phyloP scores from a whole-genome alignment of 1,140 invertebrate genomes.

The Brachionus rubens region DNA sequence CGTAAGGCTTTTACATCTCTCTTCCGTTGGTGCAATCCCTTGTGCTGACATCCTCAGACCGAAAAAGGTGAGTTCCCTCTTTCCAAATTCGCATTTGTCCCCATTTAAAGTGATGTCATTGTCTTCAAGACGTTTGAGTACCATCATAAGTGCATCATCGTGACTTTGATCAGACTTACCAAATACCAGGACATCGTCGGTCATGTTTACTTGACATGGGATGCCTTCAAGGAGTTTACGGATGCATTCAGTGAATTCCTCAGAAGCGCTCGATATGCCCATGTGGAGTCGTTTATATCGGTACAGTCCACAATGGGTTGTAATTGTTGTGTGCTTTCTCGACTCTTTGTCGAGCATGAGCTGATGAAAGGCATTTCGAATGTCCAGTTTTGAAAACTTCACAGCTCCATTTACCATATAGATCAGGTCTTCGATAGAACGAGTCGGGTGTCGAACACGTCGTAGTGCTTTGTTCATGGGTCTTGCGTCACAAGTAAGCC shows the following conservation, averaged over 20 bases:
- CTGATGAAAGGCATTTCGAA: no score
- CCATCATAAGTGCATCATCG: constrained; percentile 48
- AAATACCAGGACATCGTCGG: constrained; percentile 52
- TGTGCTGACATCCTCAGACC: no score
- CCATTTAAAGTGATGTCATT: constrained; percentile 52
- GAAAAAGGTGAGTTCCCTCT: no score
- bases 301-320: no score
- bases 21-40: no score
- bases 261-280: constrained; percentile 51
- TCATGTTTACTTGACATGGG: constrained; percentile 42
- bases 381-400: no score
- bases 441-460: background rate
- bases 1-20: no score
- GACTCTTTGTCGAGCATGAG: no score
- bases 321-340: no score
- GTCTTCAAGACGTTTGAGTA: constrained; percentile 48
- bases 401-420: no score
- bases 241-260: constrained; percentile 48
- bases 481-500: constrained; percentile 1
- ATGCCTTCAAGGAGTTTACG: constrained; percentile 44
- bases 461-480: background rate
- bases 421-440: background rate
- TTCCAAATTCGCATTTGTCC: constrained; percentile 57
- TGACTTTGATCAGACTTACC: constrained; percentile 49
- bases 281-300: constrained; percentile 58